Conservation (phyloP, 2,113 vertebrate genomes). For the Corynorhinus townsendii region DNA sequence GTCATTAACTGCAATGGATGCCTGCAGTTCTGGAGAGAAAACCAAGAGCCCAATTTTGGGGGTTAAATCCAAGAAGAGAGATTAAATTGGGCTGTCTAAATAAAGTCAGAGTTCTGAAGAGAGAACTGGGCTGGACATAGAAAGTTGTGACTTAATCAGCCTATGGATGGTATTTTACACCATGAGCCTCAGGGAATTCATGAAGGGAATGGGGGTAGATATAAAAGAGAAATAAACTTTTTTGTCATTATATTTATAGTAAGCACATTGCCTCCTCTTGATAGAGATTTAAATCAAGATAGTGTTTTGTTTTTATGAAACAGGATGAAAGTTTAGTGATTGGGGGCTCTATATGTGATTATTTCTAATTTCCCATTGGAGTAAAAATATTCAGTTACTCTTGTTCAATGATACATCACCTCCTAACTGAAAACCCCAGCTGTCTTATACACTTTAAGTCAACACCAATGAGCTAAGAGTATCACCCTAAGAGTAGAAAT, state of each 20-base stretch:
- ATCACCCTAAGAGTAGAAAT: not conserved
- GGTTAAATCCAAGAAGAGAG: not conserved
- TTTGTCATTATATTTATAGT: not conserved
- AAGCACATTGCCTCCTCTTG: not conserved
- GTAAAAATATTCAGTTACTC: not conserved
- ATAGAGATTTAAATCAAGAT: not conserved
- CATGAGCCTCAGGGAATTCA: not conserved
- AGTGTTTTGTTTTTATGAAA: not conserved
- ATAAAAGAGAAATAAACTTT: not conserved
- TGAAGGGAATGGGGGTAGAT: not conserved
- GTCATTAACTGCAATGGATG: not conserved
- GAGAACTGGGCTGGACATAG: not conserved
- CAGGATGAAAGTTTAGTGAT: not conserved
- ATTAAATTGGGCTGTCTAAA: not conserved
- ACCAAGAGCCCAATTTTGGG: not conserved
- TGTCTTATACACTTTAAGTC: not conserved
- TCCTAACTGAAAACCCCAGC: not conserved
- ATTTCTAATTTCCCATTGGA: conserved; percentile 1
- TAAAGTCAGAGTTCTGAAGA: not conserved
- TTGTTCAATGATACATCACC: not conserved
- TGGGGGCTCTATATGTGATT: not conserved
- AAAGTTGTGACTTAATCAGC: not conserved
- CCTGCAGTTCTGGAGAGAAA: not conserved
- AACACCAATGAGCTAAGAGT: not conserved
- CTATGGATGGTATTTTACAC: not conserved